Conservation (phyloP, 2,888 invertebrate species). For the Rotaria socialis region DNA sequence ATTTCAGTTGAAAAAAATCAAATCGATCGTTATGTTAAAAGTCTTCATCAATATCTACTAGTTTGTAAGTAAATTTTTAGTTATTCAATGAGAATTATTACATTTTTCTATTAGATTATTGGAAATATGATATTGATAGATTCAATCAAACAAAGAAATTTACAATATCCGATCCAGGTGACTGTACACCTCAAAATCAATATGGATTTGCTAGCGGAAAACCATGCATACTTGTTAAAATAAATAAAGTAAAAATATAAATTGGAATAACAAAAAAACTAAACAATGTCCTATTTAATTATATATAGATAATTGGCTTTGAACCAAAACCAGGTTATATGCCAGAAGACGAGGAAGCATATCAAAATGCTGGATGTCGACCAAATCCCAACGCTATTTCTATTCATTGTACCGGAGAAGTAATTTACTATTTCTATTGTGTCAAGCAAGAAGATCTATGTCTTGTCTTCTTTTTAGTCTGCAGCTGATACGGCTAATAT, state of each 20-base stretch:
- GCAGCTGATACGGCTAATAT: neutral
- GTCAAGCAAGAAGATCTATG: neutral
- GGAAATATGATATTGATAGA: neutral
- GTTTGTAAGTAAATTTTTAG: neutral
- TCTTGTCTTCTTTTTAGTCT: neutral
- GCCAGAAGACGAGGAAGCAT: neutral
- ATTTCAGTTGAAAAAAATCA: conserved; percentile 61
- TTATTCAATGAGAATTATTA: neutral
- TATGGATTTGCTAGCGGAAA: neutral
- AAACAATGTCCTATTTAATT: neutral
- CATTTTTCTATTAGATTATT: neutral
- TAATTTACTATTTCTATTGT: neutral
- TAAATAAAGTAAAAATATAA: neutral
- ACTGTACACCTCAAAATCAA: neutral
- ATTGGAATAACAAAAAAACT: neutral
- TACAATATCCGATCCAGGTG: neutral
- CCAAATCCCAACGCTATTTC: neutral
- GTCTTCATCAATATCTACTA: neutral
- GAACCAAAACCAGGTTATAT: neutral
- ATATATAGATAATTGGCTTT: neutral
- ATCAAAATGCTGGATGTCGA: conserved; percentile 40
- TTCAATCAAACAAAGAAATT: neutral
- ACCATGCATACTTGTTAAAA: conserved; percentile 22
- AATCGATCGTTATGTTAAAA: neutral
- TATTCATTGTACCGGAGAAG: conserved; percentile 29